phyloP scores from a whole-genome alignment of 2,797 vertebrate genomes.

The Paramormyrops hopkinsi region DNA sequence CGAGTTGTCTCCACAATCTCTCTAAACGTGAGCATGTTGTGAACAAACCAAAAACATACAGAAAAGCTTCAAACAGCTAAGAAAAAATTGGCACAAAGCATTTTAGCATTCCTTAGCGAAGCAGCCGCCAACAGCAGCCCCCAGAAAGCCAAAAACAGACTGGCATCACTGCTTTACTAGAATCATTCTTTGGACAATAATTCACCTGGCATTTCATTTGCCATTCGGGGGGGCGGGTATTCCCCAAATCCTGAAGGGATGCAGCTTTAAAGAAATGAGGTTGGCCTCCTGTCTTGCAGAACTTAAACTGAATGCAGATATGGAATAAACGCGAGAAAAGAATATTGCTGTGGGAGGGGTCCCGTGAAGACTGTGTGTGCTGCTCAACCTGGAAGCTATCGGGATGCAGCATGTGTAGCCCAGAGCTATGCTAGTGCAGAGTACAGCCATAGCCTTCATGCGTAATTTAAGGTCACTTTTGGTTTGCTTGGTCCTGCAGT shows the following conservation, averaged over 20 bases:
- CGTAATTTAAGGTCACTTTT: constrained; percentile 82
- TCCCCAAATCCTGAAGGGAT: not conserved
- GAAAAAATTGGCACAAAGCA: constrained; percentile 2
- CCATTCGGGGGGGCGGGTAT: not conserved
- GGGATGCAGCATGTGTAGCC: constrained; percentile 17
- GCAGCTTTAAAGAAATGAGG: not conserved
- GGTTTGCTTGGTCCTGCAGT: constrained; percentile 70
- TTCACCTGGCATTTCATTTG: constrained; percentile 4
- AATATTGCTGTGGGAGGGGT: constrained; percentile 2
- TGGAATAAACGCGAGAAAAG: not conserved
- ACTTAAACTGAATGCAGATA: not conserved
- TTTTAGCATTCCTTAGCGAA: not conserved
- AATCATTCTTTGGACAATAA: constrained; percentile 17
- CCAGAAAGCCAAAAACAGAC: not conserved
- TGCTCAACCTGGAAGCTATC: constrained; percentile 10
- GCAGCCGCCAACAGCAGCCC: not conserved
- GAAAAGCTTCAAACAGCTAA: not conserved
- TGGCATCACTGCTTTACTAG: not conserved
- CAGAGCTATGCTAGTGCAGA: constrained; percentile 26
- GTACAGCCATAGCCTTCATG: constrained; percentile 42
- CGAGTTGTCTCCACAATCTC: not conserved
- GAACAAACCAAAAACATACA: constrained; percentile 14
- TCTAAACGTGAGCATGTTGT: not conserved
- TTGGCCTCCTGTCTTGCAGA: not conserved
- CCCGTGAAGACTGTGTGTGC: not conserved